A percentile compares a stretch with the other conserved stretches of the same genome.
These are phyloP conservation scores for Hirudo medicinalis DNA, from an alignment of 1,140 invertebrate genomes.

Conservation along the genomic window DNA sequence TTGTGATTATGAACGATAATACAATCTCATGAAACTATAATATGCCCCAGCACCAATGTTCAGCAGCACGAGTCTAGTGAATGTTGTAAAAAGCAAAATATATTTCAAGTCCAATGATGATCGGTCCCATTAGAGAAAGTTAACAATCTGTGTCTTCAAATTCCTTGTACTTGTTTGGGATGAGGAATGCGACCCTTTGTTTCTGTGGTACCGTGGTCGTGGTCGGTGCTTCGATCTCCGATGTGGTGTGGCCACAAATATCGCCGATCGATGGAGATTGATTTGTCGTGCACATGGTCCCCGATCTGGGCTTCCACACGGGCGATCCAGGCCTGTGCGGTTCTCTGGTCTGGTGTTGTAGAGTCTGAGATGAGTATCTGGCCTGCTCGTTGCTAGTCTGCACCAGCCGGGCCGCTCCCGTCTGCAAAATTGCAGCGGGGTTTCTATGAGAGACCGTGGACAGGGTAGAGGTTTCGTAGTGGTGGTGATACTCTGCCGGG, in stretches of 20 bases:
- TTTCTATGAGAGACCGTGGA: background rate
- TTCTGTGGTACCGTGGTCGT: background rate
- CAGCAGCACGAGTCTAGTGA: too few species aligned
- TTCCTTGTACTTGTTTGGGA: background rate
- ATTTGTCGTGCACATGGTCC: background rate
- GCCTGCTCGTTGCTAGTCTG: background rate
- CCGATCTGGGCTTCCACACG: background rate
- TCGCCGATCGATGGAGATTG: background rate
- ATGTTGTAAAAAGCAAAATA: too few species aligned
- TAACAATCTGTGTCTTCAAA: background rate
- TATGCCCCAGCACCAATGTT: too few species aligned
- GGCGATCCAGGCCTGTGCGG: background rate
- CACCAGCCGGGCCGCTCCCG: background rate
- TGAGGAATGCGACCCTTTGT: slow-evolving; percentile 5
- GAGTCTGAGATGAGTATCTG: slow-evolving; percentile 4
- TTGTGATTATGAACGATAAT: too few species aligned
- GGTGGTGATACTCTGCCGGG: background rate
- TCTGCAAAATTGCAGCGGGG: background rate
- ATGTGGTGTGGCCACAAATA: background rate
- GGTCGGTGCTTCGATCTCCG: background rate
- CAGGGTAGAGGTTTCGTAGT: background rate
- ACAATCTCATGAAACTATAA: too few species aligned
- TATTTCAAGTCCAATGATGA: too few species aligned
- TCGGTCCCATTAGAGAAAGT: background rate
- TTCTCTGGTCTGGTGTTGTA: slow-evolving; percentile 2